Conservation (phyloP, 2,888 invertebrate species). For the Andrena fulva region DNA sequence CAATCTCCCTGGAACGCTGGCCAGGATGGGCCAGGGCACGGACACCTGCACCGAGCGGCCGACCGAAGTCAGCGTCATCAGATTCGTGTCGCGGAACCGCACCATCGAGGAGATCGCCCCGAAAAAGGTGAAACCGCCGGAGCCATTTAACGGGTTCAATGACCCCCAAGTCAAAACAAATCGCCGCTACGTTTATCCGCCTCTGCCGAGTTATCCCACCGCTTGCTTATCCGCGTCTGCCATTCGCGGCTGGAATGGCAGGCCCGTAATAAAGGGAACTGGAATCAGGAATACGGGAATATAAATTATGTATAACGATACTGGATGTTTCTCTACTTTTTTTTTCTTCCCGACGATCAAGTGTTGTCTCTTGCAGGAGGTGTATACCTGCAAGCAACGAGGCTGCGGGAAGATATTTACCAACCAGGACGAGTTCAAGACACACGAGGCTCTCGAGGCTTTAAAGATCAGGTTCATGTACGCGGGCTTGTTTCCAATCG, state of each 20-base stretch:
- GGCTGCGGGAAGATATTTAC: constrained; percentile 83
- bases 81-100: constrained; percentile 83
- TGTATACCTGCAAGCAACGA: constrained; percentile 82
- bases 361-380: constrained; percentile 74
- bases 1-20: constrained; percentile 14
- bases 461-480: constrained; percentile 83
- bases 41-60: constrained; percentile 82
- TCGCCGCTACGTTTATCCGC: constrained; percentile 24
- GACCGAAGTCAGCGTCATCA: constrained; percentile 83
- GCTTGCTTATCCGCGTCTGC: neutral
- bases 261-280: neutral
- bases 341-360: neutral
- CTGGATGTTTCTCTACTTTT: neutral
- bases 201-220: neutral
- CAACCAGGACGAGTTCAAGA: constrained; percentile 82
- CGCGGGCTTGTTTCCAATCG: constrained; percentile 46
- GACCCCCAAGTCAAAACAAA: constrained; percentile 84
- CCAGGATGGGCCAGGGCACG: constrained; percentile 82
- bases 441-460: constrained; percentile 81
- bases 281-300: neutral
- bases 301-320: neutral
- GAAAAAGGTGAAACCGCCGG: constrained; percentile 78
- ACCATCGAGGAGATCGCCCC: constrained; percentile 84
- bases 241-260: neutral
- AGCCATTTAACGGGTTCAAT: constrained; percentile 75